Evolutionary conservation across 2,113 vertebrate species (phyloP).

Genomic region (Platanista minor): DNA sequence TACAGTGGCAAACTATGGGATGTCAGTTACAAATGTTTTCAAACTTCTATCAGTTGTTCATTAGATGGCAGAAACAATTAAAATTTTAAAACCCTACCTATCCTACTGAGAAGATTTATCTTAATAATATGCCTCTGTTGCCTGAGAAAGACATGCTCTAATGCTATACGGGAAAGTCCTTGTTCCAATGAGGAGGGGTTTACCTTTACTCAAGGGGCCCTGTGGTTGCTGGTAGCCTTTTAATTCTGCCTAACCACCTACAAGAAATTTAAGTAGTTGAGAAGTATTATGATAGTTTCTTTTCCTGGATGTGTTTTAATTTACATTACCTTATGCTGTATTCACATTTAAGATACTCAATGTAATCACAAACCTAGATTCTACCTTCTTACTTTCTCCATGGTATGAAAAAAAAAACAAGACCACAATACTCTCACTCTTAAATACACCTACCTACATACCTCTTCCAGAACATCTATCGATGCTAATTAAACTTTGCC

Average conservation of each 20-base stretch:
- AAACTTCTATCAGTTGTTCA: background rate
- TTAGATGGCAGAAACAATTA: background rate
- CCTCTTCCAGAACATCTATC: background rate
- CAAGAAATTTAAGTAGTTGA: slow-evolving; percentile 32
- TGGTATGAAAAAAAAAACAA: background rate
- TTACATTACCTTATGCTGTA: slow-evolving; percentile 26
- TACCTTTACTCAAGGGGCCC: background rate
- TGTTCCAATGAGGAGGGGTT: background rate
- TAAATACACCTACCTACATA: background rate
- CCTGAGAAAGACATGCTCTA: background rate
- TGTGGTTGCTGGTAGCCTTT: slow-evolving; percentile 1
- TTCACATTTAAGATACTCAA: slow-evolving; percentile 35
- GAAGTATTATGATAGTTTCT: slow-evolving; percentile 19
- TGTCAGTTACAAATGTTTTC: slow-evolving; percentile 5
- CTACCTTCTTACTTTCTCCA: slow-evolving; percentile 18
- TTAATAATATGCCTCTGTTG: background rate
- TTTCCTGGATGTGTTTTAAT: background rate
- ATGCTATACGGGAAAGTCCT: background rate
- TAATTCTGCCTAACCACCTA: background rate
- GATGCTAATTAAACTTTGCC: background rate
- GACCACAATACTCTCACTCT: background rate
- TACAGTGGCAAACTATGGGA: slow-evolving; percentile 6
- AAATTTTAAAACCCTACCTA: background rate
- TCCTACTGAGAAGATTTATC: background rate
- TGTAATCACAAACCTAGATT: background rate